Conservation (phyloP, 2,888 invertebrate genomes). For the Synanthedon myopaeformis region DNA sequence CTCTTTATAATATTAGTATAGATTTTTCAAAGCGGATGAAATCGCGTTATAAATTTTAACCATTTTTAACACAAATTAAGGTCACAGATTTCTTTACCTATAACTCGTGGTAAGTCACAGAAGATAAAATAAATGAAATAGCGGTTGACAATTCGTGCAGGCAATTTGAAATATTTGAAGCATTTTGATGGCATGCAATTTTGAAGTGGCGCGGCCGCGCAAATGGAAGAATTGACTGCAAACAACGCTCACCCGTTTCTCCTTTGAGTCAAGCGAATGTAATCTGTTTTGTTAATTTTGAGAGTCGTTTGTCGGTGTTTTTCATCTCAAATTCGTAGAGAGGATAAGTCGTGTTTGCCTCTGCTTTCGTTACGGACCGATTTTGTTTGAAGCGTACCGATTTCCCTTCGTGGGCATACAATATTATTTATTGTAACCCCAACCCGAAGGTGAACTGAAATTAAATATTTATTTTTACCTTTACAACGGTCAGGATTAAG, state of each 20-base stretch:
- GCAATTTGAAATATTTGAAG: constrained; percentile 8
- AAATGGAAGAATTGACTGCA: constrained; percentile 52
- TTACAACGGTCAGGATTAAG: too few relatives aligned
- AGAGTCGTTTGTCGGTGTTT: constrained; percentile 41
- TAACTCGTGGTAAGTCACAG: too few relatives aligned
- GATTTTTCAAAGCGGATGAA: too few relatives aligned
- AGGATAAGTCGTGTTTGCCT: constrained; percentile 32
- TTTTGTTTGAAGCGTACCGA: constrained; percentile 1
- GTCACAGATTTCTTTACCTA: too few relatives aligned
- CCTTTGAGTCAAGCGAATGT: constrained; percentile 52
- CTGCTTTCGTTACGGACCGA: neutral
- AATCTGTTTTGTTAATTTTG: constrained; percentile 67
- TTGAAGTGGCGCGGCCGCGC: constrained; percentile 26
- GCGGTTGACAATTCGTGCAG: neutral
- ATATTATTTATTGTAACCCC: too few relatives aligned
- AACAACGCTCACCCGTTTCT: constrained; percentile 35
- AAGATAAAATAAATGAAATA: too few relatives aligned
- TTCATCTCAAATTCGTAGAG: constrained; percentile 29
- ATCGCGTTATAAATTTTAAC: too few relatives aligned
- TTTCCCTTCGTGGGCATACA: constrained; percentile 7
- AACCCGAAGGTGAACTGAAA: too few relatives aligned
- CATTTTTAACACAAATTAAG: too few relatives aligned
- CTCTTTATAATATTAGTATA: too few relatives aligned
- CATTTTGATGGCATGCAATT: constrained; percentile 10
- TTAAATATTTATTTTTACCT: too few relatives aligned